Percentiles rank a stretch among this genome's conserved stretches.
Conservation (phyloP, 1,140 invertebrate species). For the Apis mellifera region DNA sequence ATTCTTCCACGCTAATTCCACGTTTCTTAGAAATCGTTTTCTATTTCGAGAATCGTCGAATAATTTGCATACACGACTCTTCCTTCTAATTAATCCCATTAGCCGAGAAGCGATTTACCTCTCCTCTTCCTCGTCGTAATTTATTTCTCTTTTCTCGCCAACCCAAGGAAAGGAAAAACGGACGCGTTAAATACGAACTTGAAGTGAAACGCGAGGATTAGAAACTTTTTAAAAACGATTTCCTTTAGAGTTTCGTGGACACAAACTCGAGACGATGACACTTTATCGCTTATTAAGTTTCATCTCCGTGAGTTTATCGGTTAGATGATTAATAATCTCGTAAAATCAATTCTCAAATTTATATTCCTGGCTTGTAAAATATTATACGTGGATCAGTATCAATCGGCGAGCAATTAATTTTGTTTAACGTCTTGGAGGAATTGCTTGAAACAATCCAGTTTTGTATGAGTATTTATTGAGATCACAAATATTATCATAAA, state of each 20-base stretch:
- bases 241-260: neutral
- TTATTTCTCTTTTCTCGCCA: neutral
- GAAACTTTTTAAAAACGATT: neutral
- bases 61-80: constrained; percentile 9
- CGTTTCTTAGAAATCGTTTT: constrained; percentile 31
- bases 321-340: constrained; percentile 12
- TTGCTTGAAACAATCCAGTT: too few relatives aligned
- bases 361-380: neutral
- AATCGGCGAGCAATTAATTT: neutral
- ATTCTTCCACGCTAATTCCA: constrained; percentile 1
- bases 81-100: constrained; percentile 29
- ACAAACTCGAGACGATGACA: neutral
- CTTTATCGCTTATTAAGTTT: constrained; percentile 7
- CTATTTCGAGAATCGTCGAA: constrained; percentile 31
- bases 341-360: constrained; percentile 13
- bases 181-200: too few relatives aligned
- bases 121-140: neutral
- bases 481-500: too few relatives aligned
- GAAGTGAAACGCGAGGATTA: neutral
- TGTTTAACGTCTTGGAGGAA: neutral
- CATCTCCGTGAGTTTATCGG: neutral
- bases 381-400: neutral
- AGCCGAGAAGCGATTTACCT: neutral
- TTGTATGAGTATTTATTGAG: too few relatives aligned
- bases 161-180: neutral